These are phyloP conservation scores for Pseudomugil gertrudae DNA, from an alignment of 2,797 vertebrate species.

Conservation along the genomic window DNA sequence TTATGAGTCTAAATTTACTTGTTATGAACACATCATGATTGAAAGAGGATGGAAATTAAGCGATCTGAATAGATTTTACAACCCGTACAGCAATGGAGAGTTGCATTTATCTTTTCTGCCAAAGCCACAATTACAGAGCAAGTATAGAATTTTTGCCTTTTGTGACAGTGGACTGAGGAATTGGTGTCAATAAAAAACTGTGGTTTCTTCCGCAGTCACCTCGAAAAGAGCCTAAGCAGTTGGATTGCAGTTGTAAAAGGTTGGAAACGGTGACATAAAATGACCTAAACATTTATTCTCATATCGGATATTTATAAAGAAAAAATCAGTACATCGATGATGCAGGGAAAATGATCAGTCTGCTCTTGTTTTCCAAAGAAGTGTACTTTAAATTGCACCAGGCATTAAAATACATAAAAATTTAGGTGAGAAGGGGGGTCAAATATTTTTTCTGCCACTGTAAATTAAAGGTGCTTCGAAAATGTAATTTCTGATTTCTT, in stretches of 20 bases:
- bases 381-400: too few species aligned
- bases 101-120: slow-evolving; percentile 55
- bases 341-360: too few species aligned
- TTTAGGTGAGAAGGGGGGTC: too few species aligned
- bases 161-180: slow-evolving; percentile 56
- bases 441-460: not conserved
- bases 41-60: slow-evolving; percentile 49
- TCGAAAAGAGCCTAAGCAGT: slow-evolving; percentile 51
- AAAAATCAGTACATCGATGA: too few species aligned
- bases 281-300: not conserved
- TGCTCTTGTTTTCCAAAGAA: too few species aligned
- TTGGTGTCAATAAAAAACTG: slow-evolving; percentile 69
- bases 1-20: slow-evolving; percentile 29
- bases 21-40: slow-evolving; percentile 24
- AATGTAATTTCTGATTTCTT: not conserved
- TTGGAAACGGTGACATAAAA: not conserved
- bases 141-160: slow-evolving; percentile 47
- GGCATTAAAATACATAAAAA: too few species aligned
- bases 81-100: slow-evolving; percentile 36
- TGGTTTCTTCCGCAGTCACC: slow-evolving; percentile 31
- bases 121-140: slow-evolving; percentile 64
- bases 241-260: slow-evolving; percentile 31
- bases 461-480: not conserved
- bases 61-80: slow-evolving; percentile 64
- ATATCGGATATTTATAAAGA: not conserved